These are phyloP conservation scores for Eutrigla gurnardus DNA, from an alignment of 2,797 vertebrate genomes.

Conservation along the genomic window DNA sequence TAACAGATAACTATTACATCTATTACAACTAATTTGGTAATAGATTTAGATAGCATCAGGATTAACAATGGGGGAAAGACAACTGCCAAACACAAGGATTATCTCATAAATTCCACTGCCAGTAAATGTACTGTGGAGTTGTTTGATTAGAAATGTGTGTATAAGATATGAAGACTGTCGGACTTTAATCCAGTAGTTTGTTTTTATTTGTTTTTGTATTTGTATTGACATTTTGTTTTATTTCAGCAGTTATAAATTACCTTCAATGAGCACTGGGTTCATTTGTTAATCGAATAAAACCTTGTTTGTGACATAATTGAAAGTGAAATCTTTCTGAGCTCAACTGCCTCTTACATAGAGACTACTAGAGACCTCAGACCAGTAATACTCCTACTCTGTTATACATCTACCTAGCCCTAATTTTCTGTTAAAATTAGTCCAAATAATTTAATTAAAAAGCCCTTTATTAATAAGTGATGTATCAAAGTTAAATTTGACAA, in stretches of 20 bases:
- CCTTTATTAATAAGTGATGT: too few relatives aligned
- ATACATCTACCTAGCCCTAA: neutral
- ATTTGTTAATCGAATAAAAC: conserved; percentile 1
- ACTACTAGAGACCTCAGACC: neutral
- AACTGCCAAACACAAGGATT: conserved; percentile 46
- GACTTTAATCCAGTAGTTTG: neutral
- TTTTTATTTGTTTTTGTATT: too few relatives aligned
- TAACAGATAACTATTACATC: conserved; percentile 5
- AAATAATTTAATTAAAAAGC: too few relatives aligned
- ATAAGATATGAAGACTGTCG: neutral
- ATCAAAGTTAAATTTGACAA: neutral
- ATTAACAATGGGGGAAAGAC: conserved; percentile 38
- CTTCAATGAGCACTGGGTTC: neutral
- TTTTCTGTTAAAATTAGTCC: neutral
- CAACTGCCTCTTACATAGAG: too few relatives aligned
- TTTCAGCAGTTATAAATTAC: neutral
- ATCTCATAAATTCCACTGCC: conserved; percentile 55
- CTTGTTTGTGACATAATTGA: neutral
- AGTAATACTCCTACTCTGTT: neutral
- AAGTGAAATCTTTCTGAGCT: too few relatives aligned
- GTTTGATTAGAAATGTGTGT: conserved; percentile 28
- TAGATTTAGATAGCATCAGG: conserved; percentile 44
- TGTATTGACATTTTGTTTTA: neutral
- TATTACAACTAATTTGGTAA: conserved; percentile 36
- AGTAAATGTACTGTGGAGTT: conserved; percentile 34